phyloP scores from a whole-genome alignment of 2,888 invertebrate genomes.

The Phortica okadai region DNA sequence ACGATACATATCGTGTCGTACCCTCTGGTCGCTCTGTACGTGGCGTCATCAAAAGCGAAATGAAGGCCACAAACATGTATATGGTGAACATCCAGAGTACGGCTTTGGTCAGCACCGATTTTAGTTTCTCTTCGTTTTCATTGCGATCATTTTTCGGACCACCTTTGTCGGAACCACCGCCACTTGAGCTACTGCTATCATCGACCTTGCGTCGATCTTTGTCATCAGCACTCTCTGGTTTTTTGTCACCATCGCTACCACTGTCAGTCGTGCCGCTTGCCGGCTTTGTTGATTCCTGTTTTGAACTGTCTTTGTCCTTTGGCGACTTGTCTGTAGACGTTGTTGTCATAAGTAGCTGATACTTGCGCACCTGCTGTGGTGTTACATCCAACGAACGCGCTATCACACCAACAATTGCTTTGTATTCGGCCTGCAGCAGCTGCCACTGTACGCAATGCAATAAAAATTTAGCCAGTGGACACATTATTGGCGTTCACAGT shows the following conservation, averaged over 20 bases:
- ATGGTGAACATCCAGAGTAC: conserved; percentile 88
- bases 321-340: not conserved
- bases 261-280: conserved; percentile 1
- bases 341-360: conserved; percentile 58
- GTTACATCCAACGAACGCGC: conserved; percentile 68
- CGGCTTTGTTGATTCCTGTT: conserved; percentile 24
- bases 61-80: conserved; percentile 84
- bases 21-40: conserved; percentile 82
- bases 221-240: conserved; percentile 16
- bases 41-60: conserved; percentile 84
- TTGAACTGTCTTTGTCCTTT: conserved; percentile 14
- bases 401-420: conserved; percentile 67
- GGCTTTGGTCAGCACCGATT: conserved; percentile 85
- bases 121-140: conserved; percentile 84
- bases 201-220: not conserved
- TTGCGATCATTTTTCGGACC: conserved; percentile 77
- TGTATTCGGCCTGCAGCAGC: conserved; percentile 69
- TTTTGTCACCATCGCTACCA: conserved; percentile 9
- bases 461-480: not conserved
- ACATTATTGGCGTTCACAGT: not conserved
- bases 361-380: conserved; percentile 55
- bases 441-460: conserved; percentile 55
- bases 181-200: not conserved
- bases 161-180: not conserved
- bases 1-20: conserved; percentile 86